Evolutionary conservation across 2,888 invertebrate species (phyloP), one percentile per base, ranked within the genome.

Genomic region (Rotaria socialis): DNA sequence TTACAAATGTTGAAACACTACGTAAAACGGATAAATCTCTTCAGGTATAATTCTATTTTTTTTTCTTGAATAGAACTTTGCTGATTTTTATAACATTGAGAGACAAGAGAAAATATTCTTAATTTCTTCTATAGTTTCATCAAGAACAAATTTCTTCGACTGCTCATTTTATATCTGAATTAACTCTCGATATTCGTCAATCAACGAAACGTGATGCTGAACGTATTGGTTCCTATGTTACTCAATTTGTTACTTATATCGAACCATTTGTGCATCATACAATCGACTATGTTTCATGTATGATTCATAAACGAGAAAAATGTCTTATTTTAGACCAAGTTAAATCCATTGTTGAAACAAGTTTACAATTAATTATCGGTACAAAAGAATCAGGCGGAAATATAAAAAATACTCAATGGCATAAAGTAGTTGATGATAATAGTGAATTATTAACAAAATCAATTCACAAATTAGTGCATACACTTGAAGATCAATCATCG

Each of bases 271-370:
- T 96, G 0, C 92, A 93, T 5, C 95, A 94, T 24, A 94, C 95
- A 0, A 94, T 96, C 86, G 96, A 96, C 35, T 90, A 90, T 84
- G 91, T 91, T 2, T 96, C 96, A 0, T 94, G 95, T 90, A 94
- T 96, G 91, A 93, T 95, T 11, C 96, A 96, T 91, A 95, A 95
- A 0, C 94, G 94, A 89, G 94, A 95, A 89, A 97, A 97, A 92
- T 94, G 94, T 90, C 93, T 94, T 84, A 92, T 97, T 86, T 92
- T 99, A 87, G 95, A 97, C 90, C 96, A 96, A 92, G 94, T 96
- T 4, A 95, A 97, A 90, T 97, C 97, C 0, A 96, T 97, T 86
- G 94, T 96, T 0, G 99, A 99, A 92, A 95, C 96, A n/a, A 94
- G 95, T 5, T 92, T 96, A 10, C 95, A 96, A 89, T 92, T 97